Base-by-base conservation (phyloP, 2,113 vertebrate species). In the Electrona antarctica region DNA sequence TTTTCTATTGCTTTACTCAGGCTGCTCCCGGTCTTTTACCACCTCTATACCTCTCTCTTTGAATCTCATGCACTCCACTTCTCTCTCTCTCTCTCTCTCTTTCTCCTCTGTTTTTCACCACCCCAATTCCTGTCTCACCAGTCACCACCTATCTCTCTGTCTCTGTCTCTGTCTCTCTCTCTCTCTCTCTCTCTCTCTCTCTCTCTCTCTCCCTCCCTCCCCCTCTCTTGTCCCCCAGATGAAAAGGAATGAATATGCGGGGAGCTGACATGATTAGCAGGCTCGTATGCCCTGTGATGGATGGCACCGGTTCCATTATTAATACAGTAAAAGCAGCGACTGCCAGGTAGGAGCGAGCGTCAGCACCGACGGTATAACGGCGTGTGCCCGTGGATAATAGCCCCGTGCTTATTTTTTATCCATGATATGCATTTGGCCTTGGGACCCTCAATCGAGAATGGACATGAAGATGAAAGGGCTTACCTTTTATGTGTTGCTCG, bases 301-400 rank as follows among this genome's bases (percentile, higher is more conserved):
- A 91, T 89, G 83, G 85, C 8, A 78, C 85, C 87, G 88, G 83
- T 84, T 92, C 84, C 88, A 93, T 93, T 92, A 93, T 93, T 93
- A 90, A 93, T 92, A 91, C 87, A 80, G 88, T 91, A 92, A 93
- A 91, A 92, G 88, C 87, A 87, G 83, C 78, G 84, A 87, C 85
- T 90, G 92, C 89, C 92, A 91, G 90, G 87, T 90, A 91, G 89
- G 85, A 88, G 91, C 90, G 83, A 90, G 33, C 86, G 89, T 92
- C 92, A 92, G 91, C 91, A 90, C 85, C 85, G 85, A 88, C 83
- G 85, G 88, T 87, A 89, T 90, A 88, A 91, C 74, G 85, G 86
- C 56, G 77, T 76, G 83, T 83, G 86, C 79, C 85, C 77, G 64
- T 66, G 76, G 85, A 88, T 88, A 87, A 89, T 86, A 79, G 88